Evolutionary conservation across 2,797 vertebrate species (phyloP), one percentile per base, ranked within the genome.

Genomic region (Pachyuromys duprasi): DNA sequence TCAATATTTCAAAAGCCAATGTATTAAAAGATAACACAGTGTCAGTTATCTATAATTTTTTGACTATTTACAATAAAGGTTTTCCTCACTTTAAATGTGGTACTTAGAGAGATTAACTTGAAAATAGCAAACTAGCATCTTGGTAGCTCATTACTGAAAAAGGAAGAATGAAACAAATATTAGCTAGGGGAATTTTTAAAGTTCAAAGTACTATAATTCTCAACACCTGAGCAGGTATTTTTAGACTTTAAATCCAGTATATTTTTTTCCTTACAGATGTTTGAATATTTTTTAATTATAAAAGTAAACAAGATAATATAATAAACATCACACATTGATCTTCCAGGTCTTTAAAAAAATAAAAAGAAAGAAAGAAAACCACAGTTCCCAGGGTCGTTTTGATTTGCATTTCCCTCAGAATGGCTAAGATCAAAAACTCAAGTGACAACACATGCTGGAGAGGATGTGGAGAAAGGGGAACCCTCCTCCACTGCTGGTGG

Each of bases 61-160:
- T 90, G 91, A 8, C 86, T 93, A 63, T 74, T 86, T 88, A 49
- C 4, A 78, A 8, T 92, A 84, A 80, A 92, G 62, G 11, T 28
- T 80, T 62, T 14, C n/a, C 26, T 93, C 13, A 76, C 18, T 39
- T 93, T 39, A 5, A 55, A 11, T 57, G 24, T 87, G 39, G 55
- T 28, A 72, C 90, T 97, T 81, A 94, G 57, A 84, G 24, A 78
- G n/a, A 88, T 83, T 93, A 79, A 13, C 62, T 94, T 95, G 67
- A 76, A 95, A 69, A 55, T 5, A 28, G 42, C 74, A 74, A n/a
- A 62, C 3, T 20, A 6, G 90, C 60, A 62, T 15, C 55, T 89
- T 89, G 72, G 74, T 75, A 90, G 31, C 57, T 91, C 78, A 5
- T 28, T 11, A 39, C 81, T 86, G n/a, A 91, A 81, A 91, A 82